phyloP scores from a whole-genome alignment of 2,113 vertebrate genomes.

The Myocastor coypus region DNA sequence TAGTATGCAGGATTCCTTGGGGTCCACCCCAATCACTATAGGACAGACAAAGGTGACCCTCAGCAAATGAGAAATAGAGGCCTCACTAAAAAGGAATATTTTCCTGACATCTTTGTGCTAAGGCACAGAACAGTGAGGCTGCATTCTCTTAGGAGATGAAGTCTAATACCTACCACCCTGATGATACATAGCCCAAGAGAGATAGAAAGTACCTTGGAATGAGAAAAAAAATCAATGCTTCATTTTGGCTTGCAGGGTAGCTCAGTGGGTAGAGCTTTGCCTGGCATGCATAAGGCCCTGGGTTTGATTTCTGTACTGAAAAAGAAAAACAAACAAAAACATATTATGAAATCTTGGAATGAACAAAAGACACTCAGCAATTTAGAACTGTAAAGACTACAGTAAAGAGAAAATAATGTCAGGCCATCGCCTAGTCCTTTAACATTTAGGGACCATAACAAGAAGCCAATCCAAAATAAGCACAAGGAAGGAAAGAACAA shows the following conservation, averaged over 20 bases:
- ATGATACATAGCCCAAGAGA: background rate
- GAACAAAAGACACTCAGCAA: background rate
- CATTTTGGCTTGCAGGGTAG: background rate
- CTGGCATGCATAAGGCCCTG: background rate
- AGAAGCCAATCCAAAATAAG: background rate
- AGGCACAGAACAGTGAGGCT: background rate
- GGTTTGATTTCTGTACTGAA: background rate
- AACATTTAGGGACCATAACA: background rate
- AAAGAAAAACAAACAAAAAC: background rate
- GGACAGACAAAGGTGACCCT: background rate
- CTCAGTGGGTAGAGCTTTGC: background rate
- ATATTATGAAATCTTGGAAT: background rate
- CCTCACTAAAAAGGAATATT: background rate
- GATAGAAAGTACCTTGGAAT: background rate
- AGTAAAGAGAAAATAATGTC: background rate
- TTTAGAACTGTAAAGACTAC: background rate
- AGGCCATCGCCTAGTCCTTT: background rate
- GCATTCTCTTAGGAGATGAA: background rate
- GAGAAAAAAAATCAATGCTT: background rate
- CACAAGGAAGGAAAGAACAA: background rate
- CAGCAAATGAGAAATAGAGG: background rate
- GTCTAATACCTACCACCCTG: background rate
- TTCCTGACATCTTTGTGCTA: background rate
- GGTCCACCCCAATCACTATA: background rate
- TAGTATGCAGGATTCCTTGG: background rate